Conservation (phyloP, 1,140 invertebrate genomes). For the Drosophila willistoni region DNA sequence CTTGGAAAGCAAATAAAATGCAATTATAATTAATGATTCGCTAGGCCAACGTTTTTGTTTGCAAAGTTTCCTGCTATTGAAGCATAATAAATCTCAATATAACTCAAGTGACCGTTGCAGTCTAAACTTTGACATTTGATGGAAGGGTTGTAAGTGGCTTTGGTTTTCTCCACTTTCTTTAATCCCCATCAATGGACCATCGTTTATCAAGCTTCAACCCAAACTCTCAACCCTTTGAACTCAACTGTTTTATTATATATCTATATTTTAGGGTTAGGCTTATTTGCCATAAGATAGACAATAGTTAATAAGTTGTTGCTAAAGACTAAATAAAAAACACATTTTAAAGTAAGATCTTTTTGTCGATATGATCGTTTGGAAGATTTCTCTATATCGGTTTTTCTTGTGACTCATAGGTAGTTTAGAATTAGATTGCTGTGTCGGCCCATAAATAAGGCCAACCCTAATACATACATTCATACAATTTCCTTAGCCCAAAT, state of each 20-base stretch:
- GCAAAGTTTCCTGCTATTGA: neutral
- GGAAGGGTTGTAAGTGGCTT: slow-evolving; percentile 56
- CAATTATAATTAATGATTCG: slow-evolving; percentile 75
- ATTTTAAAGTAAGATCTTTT: neutral
- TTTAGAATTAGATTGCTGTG: slow-evolving; percentile 5
- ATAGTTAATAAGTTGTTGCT: no score
- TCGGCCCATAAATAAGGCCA: slow-evolving; percentile 19
- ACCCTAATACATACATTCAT: slow-evolving; percentile 20
- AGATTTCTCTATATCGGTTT: neutral
- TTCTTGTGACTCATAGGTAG: neutral
- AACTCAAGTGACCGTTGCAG: slow-evolving; percentile 72
- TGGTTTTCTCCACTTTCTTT: neutral
- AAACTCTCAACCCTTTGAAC: slow-evolving; percentile 39
- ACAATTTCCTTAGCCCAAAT: slow-evolving; percentile 53
- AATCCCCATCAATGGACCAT: slow-evolving; percentile 38
- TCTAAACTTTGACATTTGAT: slow-evolving; percentile 76
- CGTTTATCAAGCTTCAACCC: slow-evolving; percentile 66
- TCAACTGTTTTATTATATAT: neutral
- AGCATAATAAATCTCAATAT: slow-evolving; percentile 76
- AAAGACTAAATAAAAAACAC: no score
- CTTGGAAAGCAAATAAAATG: slow-evolving; percentile 59
- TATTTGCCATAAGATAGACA: neutral
- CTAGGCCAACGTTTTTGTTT: slow-evolving; percentile 6
- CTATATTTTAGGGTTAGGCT: slow-evolving; percentile 5
- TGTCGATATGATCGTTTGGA: no score